Conservation (phyloP, 2,797 vertebrate genomes). For the Anniella stebbinsi region DNA sequence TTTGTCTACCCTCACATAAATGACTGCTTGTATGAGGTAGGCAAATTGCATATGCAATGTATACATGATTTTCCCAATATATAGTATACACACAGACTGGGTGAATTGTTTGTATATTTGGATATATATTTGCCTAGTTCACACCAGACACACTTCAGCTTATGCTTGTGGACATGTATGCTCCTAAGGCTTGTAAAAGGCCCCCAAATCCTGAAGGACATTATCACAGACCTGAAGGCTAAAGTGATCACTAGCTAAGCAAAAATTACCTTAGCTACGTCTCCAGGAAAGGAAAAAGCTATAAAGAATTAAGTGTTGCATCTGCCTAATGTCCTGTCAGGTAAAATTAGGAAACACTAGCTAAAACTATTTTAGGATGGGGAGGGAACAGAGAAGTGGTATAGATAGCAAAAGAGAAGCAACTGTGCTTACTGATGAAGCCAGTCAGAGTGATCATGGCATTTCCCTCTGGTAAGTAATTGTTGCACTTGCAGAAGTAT, state of each 20-base stretch:
- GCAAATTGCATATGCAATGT: background rate
- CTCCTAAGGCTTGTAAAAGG: background rate
- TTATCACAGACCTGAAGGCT: background rate
- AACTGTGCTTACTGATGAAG: background rate
- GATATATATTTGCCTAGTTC: background rate
- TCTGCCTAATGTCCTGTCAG: background rate
- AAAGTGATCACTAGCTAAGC: background rate
- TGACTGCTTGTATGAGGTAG: background rate
- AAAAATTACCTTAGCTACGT: background rate
- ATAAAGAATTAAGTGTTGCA: background rate
- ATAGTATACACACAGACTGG: background rate
- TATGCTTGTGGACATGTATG: no score
- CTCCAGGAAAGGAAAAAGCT: background rate
- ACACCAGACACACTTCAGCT: background rate
- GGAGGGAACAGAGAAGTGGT: background rate
- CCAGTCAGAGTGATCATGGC: background rate
- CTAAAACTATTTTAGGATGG: background rate
- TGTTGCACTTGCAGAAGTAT: background rate
- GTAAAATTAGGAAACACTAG: background rate
- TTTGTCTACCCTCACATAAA: background rate
- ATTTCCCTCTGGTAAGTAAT: conserved; percentile 2
- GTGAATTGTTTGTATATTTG: no score
- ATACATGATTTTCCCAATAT: background rate
- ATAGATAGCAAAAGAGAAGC: background rate
- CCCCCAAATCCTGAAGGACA: background rate